Conservation (phyloP, 2,797 vertebrate species). For the Hipposideros larvatus region DNA sequence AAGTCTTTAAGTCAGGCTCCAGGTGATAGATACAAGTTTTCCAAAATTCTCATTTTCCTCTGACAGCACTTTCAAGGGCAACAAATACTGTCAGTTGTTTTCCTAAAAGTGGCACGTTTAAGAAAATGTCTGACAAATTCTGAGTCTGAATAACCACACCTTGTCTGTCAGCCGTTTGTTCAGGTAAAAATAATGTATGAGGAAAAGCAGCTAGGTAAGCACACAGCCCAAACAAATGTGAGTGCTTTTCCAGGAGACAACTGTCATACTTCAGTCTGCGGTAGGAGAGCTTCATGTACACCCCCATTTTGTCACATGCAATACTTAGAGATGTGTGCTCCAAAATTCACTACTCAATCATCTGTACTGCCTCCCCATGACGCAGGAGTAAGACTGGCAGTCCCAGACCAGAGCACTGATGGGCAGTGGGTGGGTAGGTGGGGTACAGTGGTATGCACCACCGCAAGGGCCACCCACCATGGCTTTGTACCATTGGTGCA, state of each 20-base stretch:
- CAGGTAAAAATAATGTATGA: neutral
- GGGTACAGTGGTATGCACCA: neutral
- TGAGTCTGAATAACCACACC: neutral
- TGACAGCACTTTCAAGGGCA: neutral
- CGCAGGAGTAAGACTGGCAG: neutral
- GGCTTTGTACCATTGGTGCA: rapidly evolving
- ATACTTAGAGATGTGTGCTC: neutral
- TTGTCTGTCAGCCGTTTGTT: neutral
- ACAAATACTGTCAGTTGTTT: neutral
- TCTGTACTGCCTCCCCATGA: neutral
- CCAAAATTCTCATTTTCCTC: neutral
- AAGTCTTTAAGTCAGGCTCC: neutral
- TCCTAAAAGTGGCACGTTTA: neutral
- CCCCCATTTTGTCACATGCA: neutral
- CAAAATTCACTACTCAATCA: neutral
- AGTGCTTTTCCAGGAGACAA: neutral
- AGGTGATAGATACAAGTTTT: neutral
- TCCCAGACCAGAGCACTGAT: neutral
- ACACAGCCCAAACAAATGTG: neutral
- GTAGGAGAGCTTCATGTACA: neutral
- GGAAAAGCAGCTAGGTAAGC: neutral
- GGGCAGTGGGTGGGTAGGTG: too few relatives aligned
- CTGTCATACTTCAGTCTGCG: neutral
- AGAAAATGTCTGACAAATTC: neutral
- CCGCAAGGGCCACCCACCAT: neutral